Evolutionary conservation across 2,113 vertebrate genomes (phyloP), one percentile per base, ranked within the genome.

Genomic region (Pontoporia blainvillei): DNA sequence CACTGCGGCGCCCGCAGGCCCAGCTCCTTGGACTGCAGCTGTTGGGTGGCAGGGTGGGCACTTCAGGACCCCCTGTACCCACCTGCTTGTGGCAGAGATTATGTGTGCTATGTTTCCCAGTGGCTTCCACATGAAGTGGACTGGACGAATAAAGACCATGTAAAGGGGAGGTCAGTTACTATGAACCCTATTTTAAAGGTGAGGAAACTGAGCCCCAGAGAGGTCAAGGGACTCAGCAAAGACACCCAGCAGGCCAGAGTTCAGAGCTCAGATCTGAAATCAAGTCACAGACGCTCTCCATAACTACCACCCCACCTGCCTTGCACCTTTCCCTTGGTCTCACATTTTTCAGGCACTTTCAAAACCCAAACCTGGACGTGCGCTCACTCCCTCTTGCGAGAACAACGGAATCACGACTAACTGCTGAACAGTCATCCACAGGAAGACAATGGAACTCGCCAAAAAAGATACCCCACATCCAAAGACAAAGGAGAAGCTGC

Each of bases 1-100:
- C 98, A 99, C 97, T 98, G 99, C 0, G 98, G 99, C 0, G 99
- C 99, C 34, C 99, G 97, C 29, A 96, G 97, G 52, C 99, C 99
- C 97, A 99, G 97, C 95, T 98, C 98, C 88, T 98, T 96, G 0
- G 96, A 90, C 97, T 98, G 93, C 86, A 96, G 79, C 96, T 97
- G 96, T 18, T 15, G n/a, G 0, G 1, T 21, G 61, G 76, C 1
- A 5, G 44, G n/a, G 36, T 0, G 3, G 73, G 71, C 39, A 18
- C n/a, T 0, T 62, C n/a, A 0, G 0, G 59, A 10, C 17, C 0
- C 4, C 34, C 39, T 78, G 6, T 10, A 27, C 12, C 59, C 44
- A 2, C 14, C n/a, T 2, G 13, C 88, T 27, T 3, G 6, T 34
- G 54, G 39, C 17, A 5, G 54, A 18, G 23, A 11, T 13, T 4